These are phyloP conservation scores for Oxystoma pomonae DNA, from an alignment of 2,888 invertebrate genomes.

Conservation along the genomic window DNA sequence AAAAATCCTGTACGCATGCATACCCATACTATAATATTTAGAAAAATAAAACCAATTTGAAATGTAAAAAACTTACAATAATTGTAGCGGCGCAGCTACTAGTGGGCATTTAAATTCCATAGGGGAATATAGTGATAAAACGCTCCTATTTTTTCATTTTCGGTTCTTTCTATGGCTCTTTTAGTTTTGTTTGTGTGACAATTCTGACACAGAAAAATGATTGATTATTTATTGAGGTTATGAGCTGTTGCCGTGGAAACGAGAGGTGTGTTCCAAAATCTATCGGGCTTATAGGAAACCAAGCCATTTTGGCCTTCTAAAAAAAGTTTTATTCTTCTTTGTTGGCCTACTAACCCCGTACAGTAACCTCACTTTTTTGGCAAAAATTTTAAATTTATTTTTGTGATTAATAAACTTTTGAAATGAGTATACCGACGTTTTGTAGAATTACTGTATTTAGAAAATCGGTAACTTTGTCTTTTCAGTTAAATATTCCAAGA, in stretches of 20 bases:
- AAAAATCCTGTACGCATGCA: too few species aligned
- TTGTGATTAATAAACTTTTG: not conserved
- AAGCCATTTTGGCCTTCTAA: too few species aligned
- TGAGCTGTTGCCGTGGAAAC: conserved; percentile 6
- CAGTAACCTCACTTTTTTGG: too few species aligned
- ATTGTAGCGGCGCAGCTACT: conserved; percentile 44
- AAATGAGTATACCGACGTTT: conserved; percentile 23
- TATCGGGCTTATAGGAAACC: too few species aligned
- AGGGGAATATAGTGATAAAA: conserved; percentile 14
- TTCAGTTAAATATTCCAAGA: conserved; percentile 29
- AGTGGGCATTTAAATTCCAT: conserved; percentile 45
- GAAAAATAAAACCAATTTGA: too few species aligned
- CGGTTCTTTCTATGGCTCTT: conserved; percentile 3
- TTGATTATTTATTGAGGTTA: conserved; percentile 29
- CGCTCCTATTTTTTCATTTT: conserved; percentile 17
- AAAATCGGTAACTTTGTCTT: conserved; percentile 21
- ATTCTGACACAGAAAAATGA: conserved; percentile 26
- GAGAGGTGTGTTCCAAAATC: too few species aligned
- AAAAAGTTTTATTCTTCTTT: too few species aligned
- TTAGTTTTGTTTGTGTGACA: conserved; percentile 20
- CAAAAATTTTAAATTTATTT: not conserved
- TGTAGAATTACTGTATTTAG: conserved; percentile 19
- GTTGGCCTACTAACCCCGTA: too few species aligned
- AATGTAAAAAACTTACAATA: conserved; percentile 36
- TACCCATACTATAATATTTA: too few species aligned